phyloP scores from a whole-genome alignment of 2,888 invertebrate species.

The Meloe dianella region DNA sequence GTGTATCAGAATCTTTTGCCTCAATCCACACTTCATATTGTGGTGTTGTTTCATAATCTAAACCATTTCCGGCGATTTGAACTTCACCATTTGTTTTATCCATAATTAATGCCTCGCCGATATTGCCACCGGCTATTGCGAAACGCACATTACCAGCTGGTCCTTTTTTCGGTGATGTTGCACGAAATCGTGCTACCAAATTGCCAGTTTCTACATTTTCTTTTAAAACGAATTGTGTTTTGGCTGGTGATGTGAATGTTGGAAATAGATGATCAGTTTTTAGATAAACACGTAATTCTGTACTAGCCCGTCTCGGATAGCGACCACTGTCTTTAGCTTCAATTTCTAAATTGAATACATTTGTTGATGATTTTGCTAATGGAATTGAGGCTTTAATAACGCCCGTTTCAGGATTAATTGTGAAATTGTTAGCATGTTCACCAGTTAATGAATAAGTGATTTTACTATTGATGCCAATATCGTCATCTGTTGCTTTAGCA shows the following conservation, averaged over 20 bases:
- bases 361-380: slow-evolving; percentile 65
- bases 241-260: slow-evolving; percentile 72
- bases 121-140: slow-evolving; percentile 92
- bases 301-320: slow-evolving; percentile 71
- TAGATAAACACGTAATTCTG: slow-evolving; percentile 78
- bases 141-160: slow-evolving; percentile 74
- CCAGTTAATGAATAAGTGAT: slow-evolving; percentile 81
- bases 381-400: slow-evolving; percentile 82
- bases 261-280: slow-evolving; percentile 82
- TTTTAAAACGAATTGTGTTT: slow-evolving; percentile 76
- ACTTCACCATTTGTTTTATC: slow-evolving; percentile 82
- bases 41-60: slow-evolving; percentile 84
- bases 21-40: slow-evolving; percentile 92
- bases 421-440: slow-evolving; percentile 78
- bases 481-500: slow-evolving; percentile 83
- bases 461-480: slow-evolving; percentile 81
- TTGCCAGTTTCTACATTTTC: slow-evolving; percentile 82
- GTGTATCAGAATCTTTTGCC: slow-evolving; percentile 83
- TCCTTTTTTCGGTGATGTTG: slow-evolving; percentile 81
- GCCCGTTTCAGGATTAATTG: slow-evolving; percentile 80
- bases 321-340: slow-evolving; percentile 82
- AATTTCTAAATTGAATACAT: slow-evolving; percentile 74
- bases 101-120: slow-evolving; percentile 83
- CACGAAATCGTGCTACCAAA: slow-evolving; percentile 77
- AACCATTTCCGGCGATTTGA: slow-evolving; percentile 76